A percentile compares a stretch with the other conserved stretches of the same genome.
phyloP scores from a whole-genome alignment of 2,797 vertebrate species.

The Balearica regulorum region DNA sequence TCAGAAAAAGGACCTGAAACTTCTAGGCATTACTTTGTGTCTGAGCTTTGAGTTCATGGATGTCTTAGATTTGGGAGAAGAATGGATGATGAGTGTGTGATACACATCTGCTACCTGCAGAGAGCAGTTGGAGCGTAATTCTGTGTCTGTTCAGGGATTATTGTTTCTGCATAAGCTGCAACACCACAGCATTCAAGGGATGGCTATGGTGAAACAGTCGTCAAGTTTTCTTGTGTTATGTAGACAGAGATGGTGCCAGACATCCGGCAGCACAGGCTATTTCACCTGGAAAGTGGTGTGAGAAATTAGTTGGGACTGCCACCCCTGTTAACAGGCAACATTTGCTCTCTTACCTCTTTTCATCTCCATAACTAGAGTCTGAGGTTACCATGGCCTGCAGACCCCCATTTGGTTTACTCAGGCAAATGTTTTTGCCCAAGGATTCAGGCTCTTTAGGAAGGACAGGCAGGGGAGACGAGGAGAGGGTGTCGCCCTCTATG shows the following conservation, averaged over 20 bases:
- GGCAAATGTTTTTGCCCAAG: not conserved
- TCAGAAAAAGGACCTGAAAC: not conserved
- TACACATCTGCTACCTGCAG: not conserved
- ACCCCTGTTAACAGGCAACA: not conserved
- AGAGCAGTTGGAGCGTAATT: not conserved
- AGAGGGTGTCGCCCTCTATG: too few relatives aligned
- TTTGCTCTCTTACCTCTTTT: not conserved
- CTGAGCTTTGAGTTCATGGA: not conserved
- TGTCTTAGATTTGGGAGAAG: not conserved
- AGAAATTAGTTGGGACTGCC: not conserved
- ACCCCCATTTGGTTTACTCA: accelerated
- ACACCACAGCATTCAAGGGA: not conserved
- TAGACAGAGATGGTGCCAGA: not conserved
- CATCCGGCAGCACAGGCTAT: accelerated
- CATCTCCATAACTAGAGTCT: not conserved
- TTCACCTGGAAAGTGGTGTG: not conserved
- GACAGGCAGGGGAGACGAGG: too few relatives aligned
- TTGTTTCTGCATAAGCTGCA: not conserved
- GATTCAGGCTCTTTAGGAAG: too few relatives aligned
- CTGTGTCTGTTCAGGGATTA: not conserved
- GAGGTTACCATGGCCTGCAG: not conserved
- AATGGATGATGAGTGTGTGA: not conserved
- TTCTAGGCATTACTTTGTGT: not conserved
- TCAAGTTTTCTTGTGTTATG: not conserved
- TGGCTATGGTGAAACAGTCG: not conserved